Conservation (phyloP, 2,113 vertebrate species). For the Sphyrna mokarran region DNA sequence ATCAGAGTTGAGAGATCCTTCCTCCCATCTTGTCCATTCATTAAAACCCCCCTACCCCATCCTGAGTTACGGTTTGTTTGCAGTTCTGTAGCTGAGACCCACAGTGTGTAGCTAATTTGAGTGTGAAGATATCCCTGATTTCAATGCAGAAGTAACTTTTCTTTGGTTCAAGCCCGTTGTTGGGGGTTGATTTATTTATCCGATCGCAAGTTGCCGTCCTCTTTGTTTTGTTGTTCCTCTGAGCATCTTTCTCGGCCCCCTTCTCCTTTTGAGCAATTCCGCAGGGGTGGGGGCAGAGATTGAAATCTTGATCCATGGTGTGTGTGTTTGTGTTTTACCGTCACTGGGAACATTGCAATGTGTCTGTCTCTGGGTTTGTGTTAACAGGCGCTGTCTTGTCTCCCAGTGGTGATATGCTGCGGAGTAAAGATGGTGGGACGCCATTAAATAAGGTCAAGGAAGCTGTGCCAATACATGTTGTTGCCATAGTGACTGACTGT, state of each 20-base stretch:
- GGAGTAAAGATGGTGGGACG: neutral
- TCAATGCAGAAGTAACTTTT: neutral
- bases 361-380: neutral
- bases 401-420: neutral
- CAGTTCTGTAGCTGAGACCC: neutral
- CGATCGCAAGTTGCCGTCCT: neutral
- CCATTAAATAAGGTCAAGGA: neutral
- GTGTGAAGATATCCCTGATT: neutral
- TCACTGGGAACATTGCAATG: neutral
- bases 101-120: neutral
- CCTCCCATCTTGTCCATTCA: neutral
- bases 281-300: no score
- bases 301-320: neutral
- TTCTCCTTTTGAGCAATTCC: neutral
- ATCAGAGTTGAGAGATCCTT: neutral
- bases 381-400: neutral
- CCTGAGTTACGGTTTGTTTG: neutral
- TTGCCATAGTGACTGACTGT: neutral
- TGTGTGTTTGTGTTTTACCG: no score
- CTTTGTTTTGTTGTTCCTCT: neutral
- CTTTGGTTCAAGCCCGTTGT: neutral
- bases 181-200: neutral
- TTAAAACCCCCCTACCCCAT: neutral
- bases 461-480: neutral
- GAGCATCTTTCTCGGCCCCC: neutral